These are phyloP conservation scores for Aphis craccivora DNA, from an alignment of 1,140 invertebrate species.

Conservation along the genomic window DNA sequence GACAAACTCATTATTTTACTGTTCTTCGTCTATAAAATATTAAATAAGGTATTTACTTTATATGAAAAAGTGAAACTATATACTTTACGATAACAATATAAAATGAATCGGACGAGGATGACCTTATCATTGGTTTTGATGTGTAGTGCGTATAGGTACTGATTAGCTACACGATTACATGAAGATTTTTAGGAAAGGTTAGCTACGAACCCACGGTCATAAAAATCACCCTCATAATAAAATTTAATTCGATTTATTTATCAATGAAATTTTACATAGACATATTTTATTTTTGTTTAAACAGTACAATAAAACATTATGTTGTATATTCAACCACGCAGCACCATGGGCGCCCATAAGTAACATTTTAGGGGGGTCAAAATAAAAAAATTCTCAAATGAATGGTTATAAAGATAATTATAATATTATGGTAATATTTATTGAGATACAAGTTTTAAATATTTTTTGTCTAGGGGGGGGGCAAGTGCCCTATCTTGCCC, in stretches of 20 bases:
- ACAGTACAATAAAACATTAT: neutral
- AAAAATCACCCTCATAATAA: neutral
- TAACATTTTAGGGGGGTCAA: no score
- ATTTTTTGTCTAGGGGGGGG: no score
- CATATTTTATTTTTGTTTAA: neutral
- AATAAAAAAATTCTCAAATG: no score
- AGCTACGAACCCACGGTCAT: neutral
- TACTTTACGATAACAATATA: neutral
- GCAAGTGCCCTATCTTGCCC: no score
- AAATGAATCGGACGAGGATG: neutral
- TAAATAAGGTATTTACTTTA: neutral
- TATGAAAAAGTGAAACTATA: constrained; percentile 34
- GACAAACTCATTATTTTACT: constrained; percentile 19
- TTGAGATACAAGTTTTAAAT: no score
- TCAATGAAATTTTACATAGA: neutral
- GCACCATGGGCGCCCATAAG: no score
- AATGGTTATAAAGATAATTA: no score
- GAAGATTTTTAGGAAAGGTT: neutral
- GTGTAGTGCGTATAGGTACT: neutral
- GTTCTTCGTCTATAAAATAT: neutral
- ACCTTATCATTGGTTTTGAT: constrained; percentile 42
- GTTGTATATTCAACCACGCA: neutral
- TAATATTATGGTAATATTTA: no score
- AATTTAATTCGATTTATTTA: neutral
- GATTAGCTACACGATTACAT: neutral